Evolutionary conservation across 1,140 invertebrate species (phyloP), one percentile per base, ranked within the genome.

Genomic region (Hylyphantes graminicola): DNA sequence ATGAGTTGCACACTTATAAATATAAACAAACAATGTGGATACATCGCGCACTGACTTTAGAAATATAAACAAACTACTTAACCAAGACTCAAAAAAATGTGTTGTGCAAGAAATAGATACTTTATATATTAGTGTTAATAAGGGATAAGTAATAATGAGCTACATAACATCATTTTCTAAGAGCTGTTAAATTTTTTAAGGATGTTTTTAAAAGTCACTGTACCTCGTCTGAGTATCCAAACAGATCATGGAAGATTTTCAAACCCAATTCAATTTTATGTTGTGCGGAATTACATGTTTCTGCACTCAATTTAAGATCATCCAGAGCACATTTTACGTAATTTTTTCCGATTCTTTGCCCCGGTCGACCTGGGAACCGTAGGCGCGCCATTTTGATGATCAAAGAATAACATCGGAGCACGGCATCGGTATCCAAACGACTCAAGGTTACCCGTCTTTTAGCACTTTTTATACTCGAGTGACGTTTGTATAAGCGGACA

Each of bases 191-290:
- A 35, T 35, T 35, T 35, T 35, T 35, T 5, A 5, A 35, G 35
- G 35, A 35, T 35, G 35, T 35, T 35, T 35, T 35, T 35, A 65
- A 57, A 75, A 57, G 11, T 51, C 55, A 10, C 35, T 86, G 89
- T 90, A 90, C 90, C 90, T 90, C 89, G 65, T 90, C 90, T 19
- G 89, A 90, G 70, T 90, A 89, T 61, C 90, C 90, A 87, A 90
- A 90, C 63, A 90, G 74, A 86, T 90, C 88, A 67, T 87, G 87
- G 87, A 91, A 91, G 65, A 88, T 78, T 81, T 89, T 88, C 85
- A 90, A 88, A 55, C 90, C 90, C 83, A 87, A 79, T 72, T 89
- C 87, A 35, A 90, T 87, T 79, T 87, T 89, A n/a, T 75, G 68
- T 48, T 87, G 87, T 72, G 89, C 81, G 68, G 81, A 68, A 76